A percentile compares a stretch with the other conserved stretches of the same genome.
These are phyloP conservation scores for Nasonia giraulti DNA, from an alignment of 1,140 invertebrate genomes.

Conservation along the genomic window DNA sequence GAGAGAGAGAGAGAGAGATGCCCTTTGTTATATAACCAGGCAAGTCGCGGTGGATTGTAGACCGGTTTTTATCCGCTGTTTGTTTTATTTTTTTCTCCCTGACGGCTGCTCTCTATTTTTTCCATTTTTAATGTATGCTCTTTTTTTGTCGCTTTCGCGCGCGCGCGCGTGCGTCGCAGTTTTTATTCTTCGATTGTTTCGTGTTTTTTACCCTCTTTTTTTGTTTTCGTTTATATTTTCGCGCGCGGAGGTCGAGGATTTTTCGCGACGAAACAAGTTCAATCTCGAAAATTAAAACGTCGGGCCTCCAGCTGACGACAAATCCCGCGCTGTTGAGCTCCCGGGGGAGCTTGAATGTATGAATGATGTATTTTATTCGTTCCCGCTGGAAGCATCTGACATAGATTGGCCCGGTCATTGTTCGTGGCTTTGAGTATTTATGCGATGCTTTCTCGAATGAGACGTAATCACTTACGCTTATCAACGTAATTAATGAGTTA, in stretches of 20 bases:
- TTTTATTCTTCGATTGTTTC: background rate
- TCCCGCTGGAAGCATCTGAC: background rate
- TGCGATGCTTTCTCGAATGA: no score
- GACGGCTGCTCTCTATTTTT: background rate
- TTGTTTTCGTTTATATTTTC: background rate
- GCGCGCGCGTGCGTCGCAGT: no score
- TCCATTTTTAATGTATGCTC: background rate
- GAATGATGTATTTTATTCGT: conserved; percentile 22
- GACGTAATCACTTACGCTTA: no score
- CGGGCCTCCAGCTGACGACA: background rate
- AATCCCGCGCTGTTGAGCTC: background rate
- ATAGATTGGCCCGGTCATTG: no score
- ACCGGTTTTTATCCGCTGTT: conserved; percentile 21
- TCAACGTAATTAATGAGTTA: no score
- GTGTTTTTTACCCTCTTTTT: background rate
- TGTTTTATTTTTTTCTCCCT: background rate
- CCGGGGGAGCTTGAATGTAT: background rate
- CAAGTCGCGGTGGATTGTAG: background rate
- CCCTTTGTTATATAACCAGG: conserved; percentile 18
- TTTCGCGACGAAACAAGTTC: background rate
- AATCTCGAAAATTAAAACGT: conserved; percentile 44
- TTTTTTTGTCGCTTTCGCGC: background rate
- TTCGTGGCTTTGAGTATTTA: no score
- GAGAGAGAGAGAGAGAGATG: background rate
- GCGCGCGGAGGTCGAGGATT: background rate